Percentiles rank a stretch among this genome's conserved stretches.
phyloP scores from a whole-genome alignment of 2,888 invertebrate genomes.

The Pseudolycoriella hygida region DNA sequence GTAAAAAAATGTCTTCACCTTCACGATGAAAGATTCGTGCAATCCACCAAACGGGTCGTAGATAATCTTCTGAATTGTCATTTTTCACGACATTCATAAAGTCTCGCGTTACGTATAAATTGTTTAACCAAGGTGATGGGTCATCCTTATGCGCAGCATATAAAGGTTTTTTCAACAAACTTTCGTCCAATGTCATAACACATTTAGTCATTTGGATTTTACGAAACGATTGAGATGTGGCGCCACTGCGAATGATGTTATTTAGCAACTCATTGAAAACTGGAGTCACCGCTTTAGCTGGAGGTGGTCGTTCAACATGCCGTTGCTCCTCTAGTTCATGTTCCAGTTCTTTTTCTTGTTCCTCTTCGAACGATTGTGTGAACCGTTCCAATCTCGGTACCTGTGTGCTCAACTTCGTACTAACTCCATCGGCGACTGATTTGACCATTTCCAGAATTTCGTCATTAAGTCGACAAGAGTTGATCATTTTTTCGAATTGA shows the following conservation, averaged over 20 bases:
- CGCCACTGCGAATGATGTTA: no score
- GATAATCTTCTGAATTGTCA: not conserved
- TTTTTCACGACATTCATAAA: not conserved
- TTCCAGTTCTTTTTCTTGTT: conserved; percentile 2
- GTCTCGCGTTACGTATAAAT: conserved; percentile 2
- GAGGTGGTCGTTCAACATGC: conserved; percentile 1
- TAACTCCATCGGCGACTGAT: not conserved
- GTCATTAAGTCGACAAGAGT: not conserved
- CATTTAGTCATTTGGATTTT: no score
- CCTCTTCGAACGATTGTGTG: not conserved
- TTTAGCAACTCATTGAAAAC: not conserved
- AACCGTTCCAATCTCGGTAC: not conserved
- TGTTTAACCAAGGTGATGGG: not conserved
- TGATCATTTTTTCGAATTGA: not conserved
- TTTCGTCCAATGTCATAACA: no score
- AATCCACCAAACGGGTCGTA: conserved; percentile 4
- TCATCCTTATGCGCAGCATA: not conserved
- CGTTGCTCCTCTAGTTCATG: conserved; percentile 1
- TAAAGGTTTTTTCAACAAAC: no score
- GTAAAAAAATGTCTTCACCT: not conserved
- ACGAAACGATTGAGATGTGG: no score
- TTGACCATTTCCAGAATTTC: not conserved
- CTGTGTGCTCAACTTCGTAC: not conserved
- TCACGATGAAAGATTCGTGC: not conserved
- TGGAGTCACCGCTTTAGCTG: not conserved